These are phyloP conservation scores for Vulpes ferrilata DNA, from an alignment of 2,113 vertebrate genomes.

Conservation along the genomic window DNA sequence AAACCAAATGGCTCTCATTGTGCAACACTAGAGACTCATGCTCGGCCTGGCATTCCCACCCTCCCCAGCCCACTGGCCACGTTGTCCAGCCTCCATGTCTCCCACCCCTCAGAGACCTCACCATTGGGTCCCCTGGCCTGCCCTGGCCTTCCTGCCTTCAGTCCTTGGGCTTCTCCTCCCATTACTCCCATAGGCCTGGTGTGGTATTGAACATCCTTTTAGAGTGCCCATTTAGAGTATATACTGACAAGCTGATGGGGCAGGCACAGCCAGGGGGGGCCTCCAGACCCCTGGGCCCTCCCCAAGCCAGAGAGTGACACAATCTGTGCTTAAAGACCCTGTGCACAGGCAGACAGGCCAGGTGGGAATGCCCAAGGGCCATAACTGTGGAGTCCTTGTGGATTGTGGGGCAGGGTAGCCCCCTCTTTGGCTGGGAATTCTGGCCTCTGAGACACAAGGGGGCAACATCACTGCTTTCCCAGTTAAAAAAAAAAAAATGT, in stretches of 20 bases:
- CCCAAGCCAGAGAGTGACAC: not conserved
- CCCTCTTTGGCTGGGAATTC: not conserved
- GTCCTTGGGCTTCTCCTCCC: not conserved
- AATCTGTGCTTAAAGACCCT: too few relatives aligned
- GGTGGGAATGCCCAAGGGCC: not conserved
- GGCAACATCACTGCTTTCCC: not conserved
- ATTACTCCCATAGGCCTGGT: not conserved
- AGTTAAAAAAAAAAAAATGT: not conserved
- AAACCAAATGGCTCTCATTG: not conserved
- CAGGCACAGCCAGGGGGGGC: not conserved
- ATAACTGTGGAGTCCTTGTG: not conserved
- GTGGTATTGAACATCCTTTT: not conserved
- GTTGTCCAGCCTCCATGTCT: not conserved
- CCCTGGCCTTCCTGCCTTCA: not conserved
- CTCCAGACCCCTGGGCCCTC: not conserved
- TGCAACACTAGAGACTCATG: not conserved
- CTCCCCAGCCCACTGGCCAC: not conserved
- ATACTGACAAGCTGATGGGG: not conserved
- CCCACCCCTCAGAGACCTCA: not conserved
- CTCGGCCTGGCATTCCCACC: not conserved
- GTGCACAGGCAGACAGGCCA: not conserved
- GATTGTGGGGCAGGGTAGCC: not conserved
- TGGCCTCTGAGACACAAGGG: not conserved
- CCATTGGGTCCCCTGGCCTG: not conserved
- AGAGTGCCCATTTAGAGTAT: not conserved